Evolutionary conservation across 1,140 invertebrate species (phyloP).

Genomic region (Listronotus bonariensis): DNA sequence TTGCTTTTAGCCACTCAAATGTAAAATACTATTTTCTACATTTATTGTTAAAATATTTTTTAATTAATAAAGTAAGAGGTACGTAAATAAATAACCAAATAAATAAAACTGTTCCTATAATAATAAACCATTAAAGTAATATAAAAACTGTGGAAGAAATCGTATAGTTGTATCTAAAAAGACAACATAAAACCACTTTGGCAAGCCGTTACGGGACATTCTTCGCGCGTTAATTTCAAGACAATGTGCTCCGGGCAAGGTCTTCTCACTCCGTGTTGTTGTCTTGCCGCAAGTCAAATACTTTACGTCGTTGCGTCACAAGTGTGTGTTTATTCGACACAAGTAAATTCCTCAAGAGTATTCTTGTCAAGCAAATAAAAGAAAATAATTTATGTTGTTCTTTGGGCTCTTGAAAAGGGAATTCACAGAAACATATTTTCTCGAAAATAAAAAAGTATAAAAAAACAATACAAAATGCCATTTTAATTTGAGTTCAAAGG

Average conservation of each 20-base stretch:
- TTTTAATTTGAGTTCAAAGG: too few species aligned
- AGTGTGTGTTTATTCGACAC: constrained; percentile 11
- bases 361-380: not conserved
- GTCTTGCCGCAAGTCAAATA: constrained; percentile 30
- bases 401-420: too few species aligned
- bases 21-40: too few species aligned
- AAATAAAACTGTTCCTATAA: too few species aligned
- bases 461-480: too few species aligned
- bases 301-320: constrained; percentile 27
- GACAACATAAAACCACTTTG: constrained; percentile 31
- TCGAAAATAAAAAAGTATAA: too few species aligned
- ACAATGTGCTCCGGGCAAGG: constrained; percentile 24
- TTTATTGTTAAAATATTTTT: too few species aligned
- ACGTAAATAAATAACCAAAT: too few species aligned
- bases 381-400: too few species aligned
- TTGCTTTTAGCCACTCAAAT: too few species aligned
- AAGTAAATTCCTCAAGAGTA: constrained; percentile 5
- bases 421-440: too few species aligned
- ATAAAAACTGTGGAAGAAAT: not conserved
- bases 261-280: constrained; percentile 21
- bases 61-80: too few species aligned
- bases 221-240: constrained; percentile 33
- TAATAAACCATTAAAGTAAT: constrained; percentile 17
- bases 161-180: constrained; percentile 22
- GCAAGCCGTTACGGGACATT: constrained; percentile 32